Percentiles rank a stretch among this genome's conserved stretches.
Evolutionary conservation across 2,797 vertebrate species (phyloP).

Genomic region (Meriones psammophilus): DNA sequence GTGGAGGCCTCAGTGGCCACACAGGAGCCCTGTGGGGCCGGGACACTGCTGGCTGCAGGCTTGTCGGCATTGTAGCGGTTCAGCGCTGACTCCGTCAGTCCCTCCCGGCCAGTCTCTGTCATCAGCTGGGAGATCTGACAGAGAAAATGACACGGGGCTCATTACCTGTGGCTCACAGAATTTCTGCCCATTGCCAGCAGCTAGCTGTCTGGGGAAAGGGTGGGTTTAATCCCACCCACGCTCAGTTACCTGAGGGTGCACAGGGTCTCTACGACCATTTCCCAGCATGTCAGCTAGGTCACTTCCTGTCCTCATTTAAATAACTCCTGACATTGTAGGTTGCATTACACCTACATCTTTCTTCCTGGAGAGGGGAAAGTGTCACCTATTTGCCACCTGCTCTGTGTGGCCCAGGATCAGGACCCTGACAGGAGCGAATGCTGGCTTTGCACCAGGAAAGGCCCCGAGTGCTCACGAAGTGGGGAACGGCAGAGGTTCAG

Average conservation of each 20-base stretch:
- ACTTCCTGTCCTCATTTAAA: slow-evolving; percentile 78
- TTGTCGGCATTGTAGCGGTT: slow-evolving; percentile 96
- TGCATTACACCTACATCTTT: slow-evolving; percentile 56
- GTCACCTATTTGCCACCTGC: slow-evolving; percentile 44
- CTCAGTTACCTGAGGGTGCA: not conserved
- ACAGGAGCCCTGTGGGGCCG: slow-evolving; percentile 89
- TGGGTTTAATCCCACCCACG: not conserved
- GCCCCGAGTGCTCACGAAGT: not conserved
- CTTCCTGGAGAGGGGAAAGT: slow-evolving; percentile 61
- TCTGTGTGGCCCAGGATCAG: slow-evolving; percentile 29
- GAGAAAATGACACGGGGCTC: slow-evolving; percentile 59
- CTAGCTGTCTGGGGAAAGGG: not conserved
- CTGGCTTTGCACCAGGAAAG: not conserved
- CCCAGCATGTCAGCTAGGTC: slow-evolving; percentile 36
- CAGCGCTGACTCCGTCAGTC: slow-evolving; percentile 92
- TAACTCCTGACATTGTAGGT: slow-evolving; percentile 61
- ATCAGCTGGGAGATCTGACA: slow-evolving; percentile 95
- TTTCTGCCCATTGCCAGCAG: not conserved
- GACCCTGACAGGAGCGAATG: not conserved
- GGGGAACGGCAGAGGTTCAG: not conserved
- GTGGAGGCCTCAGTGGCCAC: slow-evolving; percentile 89
- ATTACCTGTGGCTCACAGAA: slow-evolving; percentile 58
- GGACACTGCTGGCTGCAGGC: slow-evolving; percentile 88
- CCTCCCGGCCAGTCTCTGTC: slow-evolving; percentile 93
- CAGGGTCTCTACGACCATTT: slow-evolving; percentile 62